Conservation (phyloP, 2,797 vertebrate genomes). For the Sebastiscus albofasciatus region DNA sequence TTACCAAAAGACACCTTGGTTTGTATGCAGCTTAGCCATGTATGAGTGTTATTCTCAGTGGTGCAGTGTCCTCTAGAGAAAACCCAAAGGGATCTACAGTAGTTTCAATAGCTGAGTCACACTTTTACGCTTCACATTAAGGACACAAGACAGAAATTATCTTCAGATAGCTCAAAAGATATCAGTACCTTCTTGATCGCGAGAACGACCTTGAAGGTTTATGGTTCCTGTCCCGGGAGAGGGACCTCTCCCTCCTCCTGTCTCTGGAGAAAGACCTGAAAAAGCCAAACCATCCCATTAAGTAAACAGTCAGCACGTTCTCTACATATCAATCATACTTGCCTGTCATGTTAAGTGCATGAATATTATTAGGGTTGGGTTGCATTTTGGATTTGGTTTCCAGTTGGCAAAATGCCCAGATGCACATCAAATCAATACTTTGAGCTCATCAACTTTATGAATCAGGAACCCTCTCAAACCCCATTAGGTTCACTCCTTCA, state of each 20-base stretch:
- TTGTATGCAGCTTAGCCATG: background rate
- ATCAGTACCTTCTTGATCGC: conserved; percentile 93
- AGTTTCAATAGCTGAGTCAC: accelerated
- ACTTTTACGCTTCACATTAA: background rate
- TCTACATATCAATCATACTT: background rate
- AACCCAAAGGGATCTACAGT: background rate
- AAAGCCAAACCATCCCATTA: conserved; percentile 11
- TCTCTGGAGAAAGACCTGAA: conserved; percentile 97
- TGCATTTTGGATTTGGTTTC: background rate
- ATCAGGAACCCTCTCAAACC: background rate
- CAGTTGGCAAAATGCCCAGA: background rate
- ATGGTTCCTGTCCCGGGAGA: conserved; percentile 97
- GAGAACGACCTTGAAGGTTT: conserved; percentile 97
- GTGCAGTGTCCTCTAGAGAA: background rate
- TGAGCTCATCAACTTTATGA: background rate
- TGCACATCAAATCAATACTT: background rate
- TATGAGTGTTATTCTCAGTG: background rate
- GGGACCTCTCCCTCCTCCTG: conserved; percentile 95
- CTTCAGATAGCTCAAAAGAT: background rate
- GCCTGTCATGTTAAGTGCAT: background rate
- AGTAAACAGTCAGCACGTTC: background rate
- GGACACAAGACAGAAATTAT: background rate
- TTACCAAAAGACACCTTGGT: background rate
- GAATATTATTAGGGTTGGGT: background rate
- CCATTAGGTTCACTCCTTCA: background rate